Base-by-base conservation (phyloP, 2,888 invertebrate genomes). In the Heteromurus nitidus region DNA sequence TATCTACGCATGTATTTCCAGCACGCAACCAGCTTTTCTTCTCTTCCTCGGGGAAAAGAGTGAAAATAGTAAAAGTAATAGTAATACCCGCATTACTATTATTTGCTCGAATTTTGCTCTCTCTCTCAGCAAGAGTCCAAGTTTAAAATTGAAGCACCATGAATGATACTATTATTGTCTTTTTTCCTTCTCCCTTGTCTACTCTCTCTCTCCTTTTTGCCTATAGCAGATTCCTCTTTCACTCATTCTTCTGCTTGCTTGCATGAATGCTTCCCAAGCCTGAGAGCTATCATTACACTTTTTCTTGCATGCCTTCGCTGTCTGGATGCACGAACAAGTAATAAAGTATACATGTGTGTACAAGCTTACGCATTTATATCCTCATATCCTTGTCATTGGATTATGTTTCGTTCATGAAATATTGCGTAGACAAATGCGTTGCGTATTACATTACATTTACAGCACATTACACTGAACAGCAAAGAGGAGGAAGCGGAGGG, bases 41-140 rank as follows among this genome's bases (percentile, higher is more conserved):
- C 55, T 75, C 47, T n/a, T 47, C 77, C 77, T 77, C n/a, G 20
- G 68, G 77, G 77, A 76, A 76, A 69, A 69, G 62, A 68, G 77
- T 62, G 68, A 50, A 77, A 77, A 77, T 60, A 20, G 47, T 30
- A 3, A 62, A 50, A 62, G 77, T 60, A 62, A 60, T 69, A 68
- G 53, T 68, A 68, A 67, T 76, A 69, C 77, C 77, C 77, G 77
- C 77, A 69, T 77, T 69, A 77, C 69, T 77, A 77, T 77, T 77
- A 77, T 77, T 77, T 77, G 77, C 77, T 77, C 69, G 50, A 62
- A 44, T 50, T 69, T 69, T 60, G 44, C 74, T 26, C 53, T 53
- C 36, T 31, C 74, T 55, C 74, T 16, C 77, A 69, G 77, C 58
- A 77, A 5, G 77, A 50, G 77, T 77, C 69, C 69, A 77, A 77